Evolutionary conservation across 37 sponge, comb jelly and placozoan genomes (phyloP).

Genomic region (Ephydatia muelleri): DNA sequence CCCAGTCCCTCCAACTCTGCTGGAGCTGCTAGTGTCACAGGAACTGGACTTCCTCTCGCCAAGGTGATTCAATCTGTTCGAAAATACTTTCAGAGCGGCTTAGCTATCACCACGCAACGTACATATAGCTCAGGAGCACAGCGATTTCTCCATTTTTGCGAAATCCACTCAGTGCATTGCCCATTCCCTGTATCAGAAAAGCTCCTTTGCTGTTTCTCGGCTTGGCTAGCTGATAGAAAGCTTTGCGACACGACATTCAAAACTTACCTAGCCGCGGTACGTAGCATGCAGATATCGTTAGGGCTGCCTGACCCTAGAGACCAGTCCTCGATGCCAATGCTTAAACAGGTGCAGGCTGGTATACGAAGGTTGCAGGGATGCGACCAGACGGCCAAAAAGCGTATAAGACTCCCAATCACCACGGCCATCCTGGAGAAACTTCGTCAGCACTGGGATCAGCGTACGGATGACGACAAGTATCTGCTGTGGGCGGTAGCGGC

Average conservation of each 20-base stretch:
- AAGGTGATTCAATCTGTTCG: slow-evolving; percentile 25
- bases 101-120: slow-evolving; percentile 34
- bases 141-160: slow-evolving; percentile 16
- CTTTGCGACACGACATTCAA: slow-evolving; percentile 23
- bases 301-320: not conserved
- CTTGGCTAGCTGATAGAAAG: slow-evolving; percentile 9
- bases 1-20: slow-evolving; percentile 11
- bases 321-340: not conserved
- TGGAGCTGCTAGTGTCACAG: slow-evolving; percentile 30
- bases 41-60: slow-evolving; percentile 13
- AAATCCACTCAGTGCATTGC: not conserved
- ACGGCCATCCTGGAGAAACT: slow-evolving; percentile 17
- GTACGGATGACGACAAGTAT: not conserved
- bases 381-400: not conserved
- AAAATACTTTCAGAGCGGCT: not conserved
- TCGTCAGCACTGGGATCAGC: slow-evolving; percentile 7
- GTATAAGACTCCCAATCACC: slow-evolving; percentile 35
- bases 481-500: not conserved
- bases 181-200: slow-evolving; percentile 36
- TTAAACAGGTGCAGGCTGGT: slow-evolving; percentile 3
- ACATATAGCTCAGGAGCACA: slow-evolving; percentile 17
- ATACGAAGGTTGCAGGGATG: not conserved
- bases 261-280: slow-evolving; percentile 30
- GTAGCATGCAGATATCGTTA: slow-evolving; percentile 20
- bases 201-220: slow-evolving; percentile 21